Evolutionary conservation across 1,140 invertebrate genomes (phyloP), one percentile per base, ranked within the genome.

Genomic region (Pomacea maculata): DNA sequence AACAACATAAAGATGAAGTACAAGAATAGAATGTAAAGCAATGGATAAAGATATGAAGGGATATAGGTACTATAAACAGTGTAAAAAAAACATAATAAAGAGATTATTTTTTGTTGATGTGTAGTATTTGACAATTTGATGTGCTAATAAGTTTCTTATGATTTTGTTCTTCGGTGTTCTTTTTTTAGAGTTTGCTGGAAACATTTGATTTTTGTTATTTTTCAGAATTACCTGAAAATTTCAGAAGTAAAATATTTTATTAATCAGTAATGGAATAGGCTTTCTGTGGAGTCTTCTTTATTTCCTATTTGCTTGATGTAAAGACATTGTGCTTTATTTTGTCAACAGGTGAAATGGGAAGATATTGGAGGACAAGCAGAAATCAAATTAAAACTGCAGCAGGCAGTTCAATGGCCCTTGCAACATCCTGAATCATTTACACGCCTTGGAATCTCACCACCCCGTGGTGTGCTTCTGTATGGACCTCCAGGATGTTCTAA

Each of bases 351-450:
- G 7, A 88, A 86, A 9, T 99, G 98, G 98, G 91, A 93, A 4
- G 97, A 99, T 85, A 97, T 99, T 85, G 98, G 97, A 15, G 98
- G 98, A 0, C 96, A 97, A 89, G 92, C 95, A 57, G 94, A 95
- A 19, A 90, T 99, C 9, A 99, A 99, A 91, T 87, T 97, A 54
- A 95, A 97, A 87, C 89, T 99, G 63, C 93, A 94, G 82, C 96
- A 99, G 91, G 95, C 96, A 10, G 95, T 99, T 12, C 97, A 98
- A 87, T 98, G 97, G 97, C 97, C 97, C 0, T 86, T 98, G 21
- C 95, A 94, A 85, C 94, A 98, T 91, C 92, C 93, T 7, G 92
- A 94, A 80, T 91, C 93, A 1, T 95, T 95, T 86, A 82, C 86
- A 14, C 85, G 92, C 34, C 92, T 95, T 82, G 94, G 94, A 19